Conservation (phyloP, 2,888 invertebrate genomes). For the Sphecodes monilicornis region DNA sequence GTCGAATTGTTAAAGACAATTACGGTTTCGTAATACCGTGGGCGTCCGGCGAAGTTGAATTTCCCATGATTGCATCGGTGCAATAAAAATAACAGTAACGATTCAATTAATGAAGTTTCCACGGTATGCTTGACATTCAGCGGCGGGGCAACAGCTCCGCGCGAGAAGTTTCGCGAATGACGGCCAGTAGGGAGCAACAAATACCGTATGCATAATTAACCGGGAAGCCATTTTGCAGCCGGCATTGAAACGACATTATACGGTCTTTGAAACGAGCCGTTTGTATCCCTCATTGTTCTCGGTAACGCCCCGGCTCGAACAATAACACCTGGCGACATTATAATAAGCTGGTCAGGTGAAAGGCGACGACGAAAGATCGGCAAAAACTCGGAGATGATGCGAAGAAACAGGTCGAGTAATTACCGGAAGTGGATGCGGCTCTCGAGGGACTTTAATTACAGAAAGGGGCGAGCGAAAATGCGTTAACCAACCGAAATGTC, state of each 20-base stretch:
- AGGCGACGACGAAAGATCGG: neutral
- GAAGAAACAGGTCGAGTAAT: neutral
- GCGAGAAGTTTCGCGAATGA: neutral
- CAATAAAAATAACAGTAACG: neutral
- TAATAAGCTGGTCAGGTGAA: neutral
- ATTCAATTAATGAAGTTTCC: neutral
- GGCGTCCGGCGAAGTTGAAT: neutral
- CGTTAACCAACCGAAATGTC: neutral
- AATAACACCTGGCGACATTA: neutral
- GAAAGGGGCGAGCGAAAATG: neutral
- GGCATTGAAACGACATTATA: neutral
- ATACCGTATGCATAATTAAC: slow-evolving; percentile 1
- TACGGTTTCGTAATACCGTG: neutral
- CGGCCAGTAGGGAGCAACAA: neutral
- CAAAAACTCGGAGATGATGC: neutral
- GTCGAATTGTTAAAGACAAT: neutral
- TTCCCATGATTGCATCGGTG: neutral
- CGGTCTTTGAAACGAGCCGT: neutral
- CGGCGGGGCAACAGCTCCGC: neutral
- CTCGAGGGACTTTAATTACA: neutral
- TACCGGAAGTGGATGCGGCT: neutral
- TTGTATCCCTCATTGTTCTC: neutral
- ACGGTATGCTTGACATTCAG: neutral
- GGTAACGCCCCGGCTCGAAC: neutral
- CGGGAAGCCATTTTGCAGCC: neutral